phyloP scores from a whole-genome alignment of 1,140 invertebrate species.

The Matsumurasca onukii region DNA sequence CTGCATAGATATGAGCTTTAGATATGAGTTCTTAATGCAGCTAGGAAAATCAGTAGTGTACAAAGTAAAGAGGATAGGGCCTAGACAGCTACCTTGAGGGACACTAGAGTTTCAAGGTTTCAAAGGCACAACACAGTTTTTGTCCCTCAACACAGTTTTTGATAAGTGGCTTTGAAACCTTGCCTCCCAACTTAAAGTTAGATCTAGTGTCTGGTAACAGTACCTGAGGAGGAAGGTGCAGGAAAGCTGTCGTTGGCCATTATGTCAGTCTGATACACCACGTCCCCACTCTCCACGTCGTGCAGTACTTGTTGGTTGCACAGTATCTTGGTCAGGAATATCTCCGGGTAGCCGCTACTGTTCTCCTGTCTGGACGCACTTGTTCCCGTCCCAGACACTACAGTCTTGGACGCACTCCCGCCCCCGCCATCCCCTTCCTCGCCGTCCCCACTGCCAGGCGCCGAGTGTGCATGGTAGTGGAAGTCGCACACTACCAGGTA shows the following conservation, averaged over 20 bases:
- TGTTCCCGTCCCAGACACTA: constrained; percentile 51
- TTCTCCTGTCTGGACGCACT: constrained; percentile 50
- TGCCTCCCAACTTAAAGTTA: no score
- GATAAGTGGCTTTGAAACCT: no score
- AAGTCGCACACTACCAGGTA: constrained; percentile 61
- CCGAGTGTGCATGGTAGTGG: constrained; percentile 49
- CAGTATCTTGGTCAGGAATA: constrained; percentile 50
- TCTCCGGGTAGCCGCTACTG: constrained; percentile 50
- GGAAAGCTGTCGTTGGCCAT: neutral
- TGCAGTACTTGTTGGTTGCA: constrained; percentile 34
- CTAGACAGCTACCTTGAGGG: no score
- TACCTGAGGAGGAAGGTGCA: constrained; percentile 46
- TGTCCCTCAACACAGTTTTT: no score
- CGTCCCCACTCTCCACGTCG: constrained; percentile 14
- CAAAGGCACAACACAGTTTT: no score
- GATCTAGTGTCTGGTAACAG: no score
- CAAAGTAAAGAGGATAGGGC: no score
- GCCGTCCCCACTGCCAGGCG: constrained; percentile 35
- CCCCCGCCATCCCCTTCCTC: constrained; percentile 48
- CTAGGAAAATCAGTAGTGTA: no score
- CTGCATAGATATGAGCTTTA: no score
- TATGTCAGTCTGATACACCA: constrained; percentile 16
- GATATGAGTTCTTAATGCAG: no score
- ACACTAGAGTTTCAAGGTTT: no score
- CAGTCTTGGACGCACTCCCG: constrained; percentile 53